Evolutionary conservation across 2,113 vertebrate genomes (phyloP).

Genomic region (Ancistrus triradiatus): DNA sequence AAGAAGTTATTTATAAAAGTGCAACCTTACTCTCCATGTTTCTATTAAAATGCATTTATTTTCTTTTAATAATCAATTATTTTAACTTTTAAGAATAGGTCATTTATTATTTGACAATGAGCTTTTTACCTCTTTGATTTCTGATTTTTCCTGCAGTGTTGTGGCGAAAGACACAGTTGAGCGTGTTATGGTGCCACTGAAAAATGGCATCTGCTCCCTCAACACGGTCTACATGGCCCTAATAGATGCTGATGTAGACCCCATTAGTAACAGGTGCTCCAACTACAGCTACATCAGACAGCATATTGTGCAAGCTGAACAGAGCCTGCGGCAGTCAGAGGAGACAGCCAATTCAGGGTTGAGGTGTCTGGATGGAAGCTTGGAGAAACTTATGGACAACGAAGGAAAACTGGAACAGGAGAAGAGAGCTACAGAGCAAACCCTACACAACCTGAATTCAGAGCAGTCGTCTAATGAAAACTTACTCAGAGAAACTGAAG

Average conservation of each 20-base stretch:
- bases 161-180: not conserved
- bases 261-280: not conserved
- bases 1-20: no score
- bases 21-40: no score
- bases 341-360: not conserved
- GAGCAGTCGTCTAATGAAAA: not conserved
- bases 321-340: not conserved
- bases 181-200: not conserved
- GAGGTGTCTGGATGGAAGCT: not conserved
- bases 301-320: slow-evolving; percentile 13
- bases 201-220: slow-evolving; percentile 16
- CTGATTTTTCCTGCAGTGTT: not conserved
- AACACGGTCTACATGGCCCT: not conserved
- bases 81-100: not conserved
- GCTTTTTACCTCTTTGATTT: not conserved
- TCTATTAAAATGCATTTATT: slow-evolving; percentile 2
- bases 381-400: not conserved
- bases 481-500: not conserved
- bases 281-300: slow-evolving; percentile 9
- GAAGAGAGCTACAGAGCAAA: not conserved
- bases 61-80: no score
- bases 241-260: slow-evolving; percentile 6
- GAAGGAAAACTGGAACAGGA: not conserved
- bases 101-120: not conserved
- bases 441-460: not conserved